These are phyloP conservation scores for Rhinichthys klamathensis DNA, from an alignment of 2,113 vertebrate genomes.

Conservation along the genomic window DNA sequence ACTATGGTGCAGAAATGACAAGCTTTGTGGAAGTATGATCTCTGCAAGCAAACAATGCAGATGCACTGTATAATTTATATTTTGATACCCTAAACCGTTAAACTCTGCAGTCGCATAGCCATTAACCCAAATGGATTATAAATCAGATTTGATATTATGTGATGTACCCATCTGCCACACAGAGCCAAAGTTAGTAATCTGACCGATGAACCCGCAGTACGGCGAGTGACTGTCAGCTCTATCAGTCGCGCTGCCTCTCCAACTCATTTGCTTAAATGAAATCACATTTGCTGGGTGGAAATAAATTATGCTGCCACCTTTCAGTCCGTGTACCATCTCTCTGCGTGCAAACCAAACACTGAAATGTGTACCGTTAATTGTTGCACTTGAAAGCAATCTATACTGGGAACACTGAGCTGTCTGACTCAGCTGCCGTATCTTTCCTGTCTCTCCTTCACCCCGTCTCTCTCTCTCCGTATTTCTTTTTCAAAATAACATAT, in stretches of 20 bases:
- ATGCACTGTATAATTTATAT: constrained; percentile 29
- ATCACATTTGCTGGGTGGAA: constrained; percentile 46
- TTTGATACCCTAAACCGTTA: constrained; percentile 20
- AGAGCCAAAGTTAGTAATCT: constrained; percentile 35
- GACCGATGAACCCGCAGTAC: constrained; percentile 22
- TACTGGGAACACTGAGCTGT: not conserved
- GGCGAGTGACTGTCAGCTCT: constrained; percentile 36
- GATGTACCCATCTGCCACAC: constrained; percentile 31
- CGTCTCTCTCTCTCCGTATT: not conserved
- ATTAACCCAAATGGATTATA: constrained; percentile 48
- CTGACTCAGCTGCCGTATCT: not conserved
- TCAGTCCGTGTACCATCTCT: constrained; percentile 1
- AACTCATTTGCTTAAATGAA: constrained; percentile 50
- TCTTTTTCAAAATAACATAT: not conserved
- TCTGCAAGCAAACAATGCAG: constrained; percentile 4
- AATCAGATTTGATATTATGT: constrained; percentile 43
- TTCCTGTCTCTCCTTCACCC: constrained; percentile 9
- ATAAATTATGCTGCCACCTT: constrained; percentile 47
- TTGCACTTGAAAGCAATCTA: constrained; percentile 42
- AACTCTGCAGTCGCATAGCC: constrained; percentile 24
- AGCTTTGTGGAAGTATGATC: not conserved
- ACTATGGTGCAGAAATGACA: not conserved
- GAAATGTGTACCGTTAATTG: constrained; percentile 38
- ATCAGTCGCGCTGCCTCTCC: constrained; percentile 26
- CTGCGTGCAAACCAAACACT: constrained; percentile 38